Percentiles rank a stretch among this genome's conserved stretches.
These are phyloP conservation scores for Sibirionetta formosa DNA, from an alignment of 2,797 vertebrate species.

Conservation along the genomic window DNA sequence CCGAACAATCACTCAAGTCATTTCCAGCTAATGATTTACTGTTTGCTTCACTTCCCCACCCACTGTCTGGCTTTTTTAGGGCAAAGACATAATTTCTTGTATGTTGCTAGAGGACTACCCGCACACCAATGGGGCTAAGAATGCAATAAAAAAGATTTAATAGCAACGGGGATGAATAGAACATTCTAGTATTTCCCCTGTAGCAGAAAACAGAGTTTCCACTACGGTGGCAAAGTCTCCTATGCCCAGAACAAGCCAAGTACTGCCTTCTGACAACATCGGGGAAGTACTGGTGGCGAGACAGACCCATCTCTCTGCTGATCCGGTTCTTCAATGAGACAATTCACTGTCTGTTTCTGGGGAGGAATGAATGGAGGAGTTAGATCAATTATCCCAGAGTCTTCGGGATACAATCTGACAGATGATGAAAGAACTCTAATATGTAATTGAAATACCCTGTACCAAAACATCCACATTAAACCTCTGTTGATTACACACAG, in stretches of 20 bases:
- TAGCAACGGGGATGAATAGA: neutral
- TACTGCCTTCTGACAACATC: neutral
- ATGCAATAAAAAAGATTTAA: slow-evolving; percentile 44
- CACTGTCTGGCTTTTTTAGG: slow-evolving; percentile 38
- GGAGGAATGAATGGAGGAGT: slow-evolving; percentile 29
- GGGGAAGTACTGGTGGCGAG: neutral
- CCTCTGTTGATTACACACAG: slow-evolving; percentile 78
- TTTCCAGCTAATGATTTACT: slow-evolving; percentile 42
- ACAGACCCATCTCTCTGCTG: neutral
- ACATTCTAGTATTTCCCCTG: neutral
- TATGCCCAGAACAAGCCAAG: neutral
- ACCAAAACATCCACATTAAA: slow-evolving; percentile 81
- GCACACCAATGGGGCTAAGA: neutral
- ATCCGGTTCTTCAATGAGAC: slow-evolving; percentile 33
- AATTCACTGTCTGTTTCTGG: slow-evolving; percentile 60
- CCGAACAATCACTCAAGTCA: slow-evolving; percentile 20
- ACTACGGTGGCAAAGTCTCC: neutral
- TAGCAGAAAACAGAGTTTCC: neutral
- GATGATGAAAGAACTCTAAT: slow-evolving; percentile 80
- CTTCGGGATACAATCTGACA: slow-evolving; percentile 68
- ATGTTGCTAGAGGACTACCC: neutral
- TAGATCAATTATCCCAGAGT: slow-evolving; percentile 50
- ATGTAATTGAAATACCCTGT: slow-evolving; percentile 76
- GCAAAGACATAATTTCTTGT: slow-evolving; percentile 26
- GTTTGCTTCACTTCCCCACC: slow-evolving; percentile 43